Evolutionary conservation across 2,888 invertebrate genomes (phyloP).

Genomic region (Agrotis exclamationis): DNA sequence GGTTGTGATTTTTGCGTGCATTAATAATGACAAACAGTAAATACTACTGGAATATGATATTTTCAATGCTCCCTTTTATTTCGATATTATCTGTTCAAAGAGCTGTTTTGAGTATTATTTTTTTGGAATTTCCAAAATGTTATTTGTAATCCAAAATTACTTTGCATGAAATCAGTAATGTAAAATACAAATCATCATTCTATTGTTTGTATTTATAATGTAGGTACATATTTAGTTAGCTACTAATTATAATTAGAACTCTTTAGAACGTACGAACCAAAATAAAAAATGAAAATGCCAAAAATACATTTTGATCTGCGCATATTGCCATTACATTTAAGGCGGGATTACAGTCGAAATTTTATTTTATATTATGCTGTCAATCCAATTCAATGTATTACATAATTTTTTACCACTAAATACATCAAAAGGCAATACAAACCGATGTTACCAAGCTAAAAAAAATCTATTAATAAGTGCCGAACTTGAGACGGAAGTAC

Average conservation of each 20-base stretch:
- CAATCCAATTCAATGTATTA: not conserved
- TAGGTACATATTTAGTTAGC: no score
- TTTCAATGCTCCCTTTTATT: not conserved
- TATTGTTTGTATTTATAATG: no score
- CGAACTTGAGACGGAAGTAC: conserved; percentile 66
- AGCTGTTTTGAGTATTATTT: not conserved
- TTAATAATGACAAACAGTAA: conserved; percentile 29
- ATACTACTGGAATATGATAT: conserved; percentile 14
- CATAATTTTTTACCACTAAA: conserved; percentile 1
- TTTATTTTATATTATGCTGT: no score
- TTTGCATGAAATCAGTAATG: no score
- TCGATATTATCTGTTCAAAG: not conserved
- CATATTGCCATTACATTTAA: no score
- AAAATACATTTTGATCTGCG: no score
- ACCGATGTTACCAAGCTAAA: not conserved
- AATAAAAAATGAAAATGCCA: no score
- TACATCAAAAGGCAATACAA: conserved; percentile 33
- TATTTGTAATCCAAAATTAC: no score
- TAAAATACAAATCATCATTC: no score
- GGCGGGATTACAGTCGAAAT: no score
- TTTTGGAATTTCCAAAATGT: not conserved
- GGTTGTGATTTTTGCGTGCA: conserved; percentile 43
- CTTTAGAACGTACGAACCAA: no score
- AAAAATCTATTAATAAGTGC: conserved; percentile 45
- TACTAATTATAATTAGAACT: no score